Conservation (phyloP, 1,140 invertebrate genomes). For the Panagrolaimus sp. region DNA sequence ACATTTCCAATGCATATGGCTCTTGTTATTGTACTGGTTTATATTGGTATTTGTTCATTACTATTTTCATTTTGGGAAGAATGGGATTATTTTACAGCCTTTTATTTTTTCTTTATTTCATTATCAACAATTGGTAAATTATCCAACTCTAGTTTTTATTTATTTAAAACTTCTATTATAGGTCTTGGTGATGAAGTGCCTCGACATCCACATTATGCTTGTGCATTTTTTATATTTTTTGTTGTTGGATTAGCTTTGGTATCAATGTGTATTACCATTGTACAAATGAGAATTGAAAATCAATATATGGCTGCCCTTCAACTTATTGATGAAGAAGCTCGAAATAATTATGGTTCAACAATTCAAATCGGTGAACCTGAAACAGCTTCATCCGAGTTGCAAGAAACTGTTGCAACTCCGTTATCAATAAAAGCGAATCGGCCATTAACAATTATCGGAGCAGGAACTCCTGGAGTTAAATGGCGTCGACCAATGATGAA, state of each 20-base stretch:
- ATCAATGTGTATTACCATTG: slow-evolving; percentile 24
- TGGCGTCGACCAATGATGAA: slow-evolving; percentile 8
- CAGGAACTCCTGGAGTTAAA: not conserved
- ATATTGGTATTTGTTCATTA: slow-evolving; percentile 24
- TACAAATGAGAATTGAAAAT: slow-evolving; percentile 25
- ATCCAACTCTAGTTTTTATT: too few relatives aligned
- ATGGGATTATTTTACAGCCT: slow-evolving; percentile 25
- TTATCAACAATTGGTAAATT: slow-evolving; percentile 19
- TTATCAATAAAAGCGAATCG: not conserved
- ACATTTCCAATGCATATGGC: slow-evolving; percentile 28
- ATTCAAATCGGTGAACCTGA: not conserved
- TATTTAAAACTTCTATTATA: too few relatives aligned
- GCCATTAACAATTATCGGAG: not conserved
- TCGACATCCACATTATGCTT: slow-evolving; percentile 25
- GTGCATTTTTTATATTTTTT: slow-evolving; percentile 26
- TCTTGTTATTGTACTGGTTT: slow-evolving; percentile 19
- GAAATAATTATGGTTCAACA: not conserved
- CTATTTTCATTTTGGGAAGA: slow-evolving; percentile 27
- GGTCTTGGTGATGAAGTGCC: slow-evolving; percentile 23
- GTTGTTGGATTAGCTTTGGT: slow-evolving; percentile 22
- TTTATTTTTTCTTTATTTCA: slow-evolving; percentile 28
- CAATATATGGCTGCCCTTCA: slow-evolving; percentile 25
- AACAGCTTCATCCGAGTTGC: not conserved
- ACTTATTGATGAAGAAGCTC: slow-evolving; percentile 25
- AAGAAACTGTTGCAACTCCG: not conserved